Evolutionary conservation across 2,888 invertebrate species (phyloP).

Genomic region (Troglohyphantes excavatus): DNA sequence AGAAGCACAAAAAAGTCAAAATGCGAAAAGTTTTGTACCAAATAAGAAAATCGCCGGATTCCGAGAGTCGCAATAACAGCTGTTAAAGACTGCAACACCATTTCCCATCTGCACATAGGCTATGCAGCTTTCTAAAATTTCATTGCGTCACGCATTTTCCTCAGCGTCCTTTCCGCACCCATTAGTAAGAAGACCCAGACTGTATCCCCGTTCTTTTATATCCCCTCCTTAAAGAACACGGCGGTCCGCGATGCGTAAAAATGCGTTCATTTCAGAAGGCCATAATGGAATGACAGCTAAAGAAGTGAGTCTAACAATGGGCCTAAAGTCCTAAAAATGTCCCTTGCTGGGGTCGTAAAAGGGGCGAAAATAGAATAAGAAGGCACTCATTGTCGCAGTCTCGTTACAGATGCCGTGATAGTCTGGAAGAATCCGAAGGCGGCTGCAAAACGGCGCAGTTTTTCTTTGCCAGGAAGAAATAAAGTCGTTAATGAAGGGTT

Average conservation of each 20-base stretch:
- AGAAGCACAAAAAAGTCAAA: neutral
- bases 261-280: slow-evolving; percentile 51
- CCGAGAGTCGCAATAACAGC: neutral
- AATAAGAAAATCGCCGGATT: neutral
- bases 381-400: slow-evolving; percentile 39
- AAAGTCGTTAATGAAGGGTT: slow-evolving; percentile 49
- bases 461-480: slow-evolving; percentile 40
- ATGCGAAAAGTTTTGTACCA: neutral
- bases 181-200: slow-evolving; percentile 17
- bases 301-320: slow-evolving; percentile 58
- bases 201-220: neutral
- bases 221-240: slow-evolving; percentile 21
- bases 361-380: slow-evolving; percentile 36
- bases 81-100: neutral
- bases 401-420: slow-evolving; percentile 46
- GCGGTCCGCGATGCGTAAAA: slow-evolving; percentile 37
- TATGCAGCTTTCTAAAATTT: neutral
- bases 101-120: neutral
- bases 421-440: neutral
- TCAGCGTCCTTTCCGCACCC: neutral
- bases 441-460: slow-evolving; percentile 18
- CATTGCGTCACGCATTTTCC: slow-evolving; percentile 1
- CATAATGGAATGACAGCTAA: slow-evolving; percentile 67
- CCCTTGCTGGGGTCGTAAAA: slow-evolving; percentile 50
- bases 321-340: slow-evolving; percentile 62